Evolutionary conservation across 2,113 vertebrate species (phyloP).

Genomic region (Sorex araneus): DNA sequence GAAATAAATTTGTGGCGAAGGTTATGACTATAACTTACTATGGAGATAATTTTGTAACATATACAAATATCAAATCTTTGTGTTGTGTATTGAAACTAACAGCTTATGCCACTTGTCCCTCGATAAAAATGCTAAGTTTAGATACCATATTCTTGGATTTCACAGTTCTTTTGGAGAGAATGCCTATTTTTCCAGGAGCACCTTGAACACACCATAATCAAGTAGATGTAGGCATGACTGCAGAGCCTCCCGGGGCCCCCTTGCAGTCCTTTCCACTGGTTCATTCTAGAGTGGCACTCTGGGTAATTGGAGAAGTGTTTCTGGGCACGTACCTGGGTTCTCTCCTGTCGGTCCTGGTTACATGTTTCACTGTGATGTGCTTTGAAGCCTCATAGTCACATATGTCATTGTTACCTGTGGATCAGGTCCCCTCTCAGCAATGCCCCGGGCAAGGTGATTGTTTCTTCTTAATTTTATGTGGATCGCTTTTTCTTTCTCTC

Average conservation of each 20-base stretch:
- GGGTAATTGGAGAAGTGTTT: not conserved
- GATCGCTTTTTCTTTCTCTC: constrained; percentile 32
- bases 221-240: not conserved
- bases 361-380: no score
- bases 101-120: not conserved
- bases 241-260: not conserved
- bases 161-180: not conserved
- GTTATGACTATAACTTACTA: not conserved
- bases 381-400: no score
- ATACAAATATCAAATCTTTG: not conserved
- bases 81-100: not conserved
- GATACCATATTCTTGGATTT: not conserved
- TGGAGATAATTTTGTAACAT: not conserved
- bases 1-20: constrained; percentile 10
- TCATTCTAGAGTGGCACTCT: not conserved
- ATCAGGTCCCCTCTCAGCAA: not conserved
- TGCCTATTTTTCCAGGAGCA: not conserved
- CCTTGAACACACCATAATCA: not conserved
- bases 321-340: not conserved
- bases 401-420: no score
- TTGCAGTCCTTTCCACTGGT: not conserved
- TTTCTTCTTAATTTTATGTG: constrained; percentile 35
- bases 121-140: not conserved
- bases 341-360: not conserved
- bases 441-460: not conserved